A percentile compares a stretch with the other conserved stretches of the same genome.
Evolutionary conservation across 2,797 vertebrate species (phyloP).

Genomic region (Erithacus rubecula): DNA sequence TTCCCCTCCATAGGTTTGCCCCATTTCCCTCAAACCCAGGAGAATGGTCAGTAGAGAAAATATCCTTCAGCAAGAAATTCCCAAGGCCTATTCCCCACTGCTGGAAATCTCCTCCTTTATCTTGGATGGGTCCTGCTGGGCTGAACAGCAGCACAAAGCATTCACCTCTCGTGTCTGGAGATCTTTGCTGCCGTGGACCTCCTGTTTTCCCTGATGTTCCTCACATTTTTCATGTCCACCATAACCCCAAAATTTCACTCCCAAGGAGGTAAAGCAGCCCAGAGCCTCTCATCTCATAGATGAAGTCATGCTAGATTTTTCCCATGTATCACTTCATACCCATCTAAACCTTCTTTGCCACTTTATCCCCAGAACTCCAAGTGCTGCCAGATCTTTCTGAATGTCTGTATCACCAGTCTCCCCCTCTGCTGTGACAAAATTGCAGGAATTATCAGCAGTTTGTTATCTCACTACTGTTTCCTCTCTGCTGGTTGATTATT

Average conservation of each 20-base stretch:
- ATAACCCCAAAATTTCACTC: not conserved
- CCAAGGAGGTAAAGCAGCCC: not conserved
- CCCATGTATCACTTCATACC: not conserved
- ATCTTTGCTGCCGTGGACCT: not conserved
- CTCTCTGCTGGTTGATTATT: not conserved
- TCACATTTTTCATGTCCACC: not conserved
- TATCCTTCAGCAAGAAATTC: not conserved
- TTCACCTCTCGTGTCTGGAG: not conserved
- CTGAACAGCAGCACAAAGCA: not conserved
- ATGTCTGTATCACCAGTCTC: not conserved
- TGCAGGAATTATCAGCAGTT: not conserved
- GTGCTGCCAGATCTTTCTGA: not conserved
- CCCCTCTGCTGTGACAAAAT: not conserved
- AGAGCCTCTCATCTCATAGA: not conserved
- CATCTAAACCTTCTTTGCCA: not conserved
- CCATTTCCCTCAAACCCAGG: not conserved
- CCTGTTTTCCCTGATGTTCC: not conserved
- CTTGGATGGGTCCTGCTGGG: not conserved
- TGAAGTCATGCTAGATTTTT: not conserved
- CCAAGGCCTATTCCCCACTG: not conserved
- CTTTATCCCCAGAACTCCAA: not conserved
- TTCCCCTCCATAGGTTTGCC: not conserved
- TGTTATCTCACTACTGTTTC: not conserved
- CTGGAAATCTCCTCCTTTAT: not conserved
- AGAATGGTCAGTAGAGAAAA: not conserved